phyloP scores from a whole-genome alignment of 2,888 invertebrate species.

The Cancer borealis region DNA sequence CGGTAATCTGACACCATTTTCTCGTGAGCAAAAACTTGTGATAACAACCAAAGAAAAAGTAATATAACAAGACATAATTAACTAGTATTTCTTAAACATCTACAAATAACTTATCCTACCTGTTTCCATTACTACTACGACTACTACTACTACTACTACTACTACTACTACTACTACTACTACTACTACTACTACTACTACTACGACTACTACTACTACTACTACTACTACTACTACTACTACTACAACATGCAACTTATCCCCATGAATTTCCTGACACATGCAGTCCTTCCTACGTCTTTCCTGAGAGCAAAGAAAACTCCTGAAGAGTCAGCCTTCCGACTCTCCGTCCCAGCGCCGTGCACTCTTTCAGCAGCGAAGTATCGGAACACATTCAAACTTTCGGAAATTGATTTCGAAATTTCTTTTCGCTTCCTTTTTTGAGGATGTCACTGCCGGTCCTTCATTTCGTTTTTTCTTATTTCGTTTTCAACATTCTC shows the following conservation, averaged over 20 bases:
- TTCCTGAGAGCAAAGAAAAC: not conserved
- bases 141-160: no score
- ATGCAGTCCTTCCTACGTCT: not conserved
- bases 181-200: no score
- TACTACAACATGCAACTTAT: not conserved
- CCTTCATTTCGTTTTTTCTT: not conserved
- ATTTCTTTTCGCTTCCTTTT: slow-evolving; percentile 22
- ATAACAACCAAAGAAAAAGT: no score
- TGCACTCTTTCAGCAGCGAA: slow-evolving; percentile 5
- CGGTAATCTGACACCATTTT: no score
- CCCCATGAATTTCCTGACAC: not conserved
- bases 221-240: no score
- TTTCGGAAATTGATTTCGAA: slow-evolving; percentile 31
- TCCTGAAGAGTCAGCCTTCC: not conserved
- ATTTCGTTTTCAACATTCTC: not conserved
- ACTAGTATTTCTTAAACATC: no score
- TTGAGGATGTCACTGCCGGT: not conserved
- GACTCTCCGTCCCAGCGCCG: not conserved
- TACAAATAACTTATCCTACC: no score
- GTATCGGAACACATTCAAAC: slow-evolving; percentile 34
- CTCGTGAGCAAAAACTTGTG: no score
- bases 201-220: no score
- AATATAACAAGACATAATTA: no score
- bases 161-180: no score
- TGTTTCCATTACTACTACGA: no score